Conservation (phyloP, 2,888 invertebrate species). For the Drosophila helvetica region DNA sequence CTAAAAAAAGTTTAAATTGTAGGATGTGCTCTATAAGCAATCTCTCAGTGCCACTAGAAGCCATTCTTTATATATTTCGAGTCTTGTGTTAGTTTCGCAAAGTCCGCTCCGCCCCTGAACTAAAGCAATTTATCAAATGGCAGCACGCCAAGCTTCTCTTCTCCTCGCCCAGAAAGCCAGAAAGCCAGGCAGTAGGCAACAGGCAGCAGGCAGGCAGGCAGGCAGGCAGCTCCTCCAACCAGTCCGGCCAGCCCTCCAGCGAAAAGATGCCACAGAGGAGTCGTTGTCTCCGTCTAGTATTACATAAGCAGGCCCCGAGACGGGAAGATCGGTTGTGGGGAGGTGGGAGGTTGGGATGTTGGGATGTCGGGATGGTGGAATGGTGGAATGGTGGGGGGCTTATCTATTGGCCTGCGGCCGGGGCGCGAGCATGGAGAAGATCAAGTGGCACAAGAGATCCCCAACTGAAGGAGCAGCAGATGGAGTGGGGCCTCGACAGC, state of each 20-base stretch:
- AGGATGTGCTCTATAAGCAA: too few relatives aligned
- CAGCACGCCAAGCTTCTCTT: constrained; percentile 43
- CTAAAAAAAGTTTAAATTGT: background rate
- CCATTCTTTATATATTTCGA: background rate
- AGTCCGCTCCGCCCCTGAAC: constrained; percentile 49
- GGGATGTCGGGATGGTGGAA: too few relatives aligned
- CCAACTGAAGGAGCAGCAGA: constrained; percentile 21
- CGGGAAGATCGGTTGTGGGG: constrained; percentile 43
- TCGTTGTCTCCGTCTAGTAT: constrained; percentile 59
- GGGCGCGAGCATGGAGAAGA: constrained; percentile 63
- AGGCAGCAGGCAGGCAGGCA: too few relatives aligned
- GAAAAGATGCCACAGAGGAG: constrained; percentile 52
- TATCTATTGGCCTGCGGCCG: constrained; percentile 56
- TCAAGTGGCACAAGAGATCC: constrained; percentile 68
- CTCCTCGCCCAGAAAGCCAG: constrained; percentile 4
- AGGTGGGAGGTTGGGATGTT: too few relatives aligned
- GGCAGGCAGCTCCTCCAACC: constrained; percentile 22
- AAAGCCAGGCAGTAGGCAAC: constrained; percentile 1
- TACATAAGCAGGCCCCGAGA: constrained; percentile 74
- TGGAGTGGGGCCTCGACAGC: constrained; percentile 48
- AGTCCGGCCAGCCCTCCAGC: constrained; percentile 50
- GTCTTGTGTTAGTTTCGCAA: background rate
- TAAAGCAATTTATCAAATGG: constrained; percentile 68
- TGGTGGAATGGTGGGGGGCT: constrained; percentile 8
- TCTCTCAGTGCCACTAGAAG: too few relatives aligned